Conservation (phyloP, 2,113 vertebrate genomes). For the Barnardius zonarius region DNA sequence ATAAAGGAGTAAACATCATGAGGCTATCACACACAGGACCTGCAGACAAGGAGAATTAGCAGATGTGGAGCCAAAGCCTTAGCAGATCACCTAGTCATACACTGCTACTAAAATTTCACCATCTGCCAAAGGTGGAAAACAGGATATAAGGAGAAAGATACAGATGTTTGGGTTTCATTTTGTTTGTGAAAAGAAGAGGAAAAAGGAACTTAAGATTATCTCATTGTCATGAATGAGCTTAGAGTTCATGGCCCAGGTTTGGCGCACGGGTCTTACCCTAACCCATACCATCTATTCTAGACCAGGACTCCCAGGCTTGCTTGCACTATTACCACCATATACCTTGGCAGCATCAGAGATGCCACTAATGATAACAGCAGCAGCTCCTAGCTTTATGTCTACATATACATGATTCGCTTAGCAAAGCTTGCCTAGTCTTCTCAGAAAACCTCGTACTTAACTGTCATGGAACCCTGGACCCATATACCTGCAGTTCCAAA, state of each 20-base stretch:
- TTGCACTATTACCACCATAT: background rate
- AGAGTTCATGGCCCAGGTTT: background rate
- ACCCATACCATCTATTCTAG: background rate
- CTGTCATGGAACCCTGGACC: background rate
- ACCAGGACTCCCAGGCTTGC: background rate
- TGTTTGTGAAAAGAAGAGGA: background rate
- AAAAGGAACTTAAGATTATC: background rate
- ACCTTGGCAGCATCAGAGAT: background rate
- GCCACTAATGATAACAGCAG: background rate
- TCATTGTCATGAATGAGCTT: accelerated
- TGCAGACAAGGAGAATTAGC: background rate
- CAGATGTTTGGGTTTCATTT: background rate
- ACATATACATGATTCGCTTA: background rate
- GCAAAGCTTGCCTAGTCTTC: background rate
- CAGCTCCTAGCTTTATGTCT: background rate
- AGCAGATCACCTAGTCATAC: background rate
- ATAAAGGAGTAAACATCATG: background rate
- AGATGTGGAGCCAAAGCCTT: background rate
- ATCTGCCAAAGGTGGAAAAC: background rate
- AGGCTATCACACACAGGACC: background rate
- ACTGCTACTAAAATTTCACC: background rate
- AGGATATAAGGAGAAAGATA: background rate
- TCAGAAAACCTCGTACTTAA: background rate
- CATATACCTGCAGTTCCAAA: background rate
- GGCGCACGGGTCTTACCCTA: background rate